Conservation (phyloP, 2,888 invertebrate species). For the Toxonevra muliebris region DNA sequence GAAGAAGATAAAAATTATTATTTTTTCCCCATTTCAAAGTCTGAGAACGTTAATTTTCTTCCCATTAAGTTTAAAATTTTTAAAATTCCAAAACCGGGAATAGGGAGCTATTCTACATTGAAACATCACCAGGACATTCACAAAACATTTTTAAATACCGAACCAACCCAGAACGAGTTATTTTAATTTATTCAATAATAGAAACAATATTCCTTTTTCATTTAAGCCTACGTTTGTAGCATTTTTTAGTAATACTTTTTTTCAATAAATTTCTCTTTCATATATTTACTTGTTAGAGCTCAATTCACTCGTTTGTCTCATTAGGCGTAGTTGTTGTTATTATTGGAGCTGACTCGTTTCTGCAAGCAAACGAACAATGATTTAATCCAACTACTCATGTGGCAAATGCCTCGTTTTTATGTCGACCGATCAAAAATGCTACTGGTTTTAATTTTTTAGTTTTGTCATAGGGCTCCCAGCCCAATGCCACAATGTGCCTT, state of each 20-base stretch:
- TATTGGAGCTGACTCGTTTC: constrained; percentile 27
- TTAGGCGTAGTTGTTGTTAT: constrained; percentile 30
- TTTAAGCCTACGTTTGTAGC: neutral
- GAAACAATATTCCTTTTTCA: constrained; percentile 14
- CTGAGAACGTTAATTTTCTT: too few species aligned
- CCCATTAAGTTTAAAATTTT: too few species aligned
- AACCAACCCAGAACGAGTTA: too few species aligned
- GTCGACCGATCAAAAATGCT: constrained; percentile 53
- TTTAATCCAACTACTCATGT: neutral
- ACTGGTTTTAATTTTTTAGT: constrained; percentile 55
- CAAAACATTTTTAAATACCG: too few species aligned
- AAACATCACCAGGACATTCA: too few species aligned
- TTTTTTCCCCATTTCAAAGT: too few species aligned
- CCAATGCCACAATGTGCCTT: neutral
- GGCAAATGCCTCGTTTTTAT: constrained; percentile 27
- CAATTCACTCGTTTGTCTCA: constrained; percentile 29
- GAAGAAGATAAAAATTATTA: too few species aligned
- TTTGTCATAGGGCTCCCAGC: constrained; percentile 41
- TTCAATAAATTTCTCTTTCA: neutral
- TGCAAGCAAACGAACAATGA: constrained; percentile 13
- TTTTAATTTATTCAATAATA: constrained; percentile 23
- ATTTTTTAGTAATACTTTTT: constrained; percentile 15
- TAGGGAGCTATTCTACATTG: too few species aligned
- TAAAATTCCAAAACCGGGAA: too few species aligned
- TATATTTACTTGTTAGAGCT: constrained; percentile 29